These are phyloP conservation scores for Montipora efflorescens DNA, from an alignment of 64 coral and sea anemone genomes.

Conservation along the genomic window DNA sequence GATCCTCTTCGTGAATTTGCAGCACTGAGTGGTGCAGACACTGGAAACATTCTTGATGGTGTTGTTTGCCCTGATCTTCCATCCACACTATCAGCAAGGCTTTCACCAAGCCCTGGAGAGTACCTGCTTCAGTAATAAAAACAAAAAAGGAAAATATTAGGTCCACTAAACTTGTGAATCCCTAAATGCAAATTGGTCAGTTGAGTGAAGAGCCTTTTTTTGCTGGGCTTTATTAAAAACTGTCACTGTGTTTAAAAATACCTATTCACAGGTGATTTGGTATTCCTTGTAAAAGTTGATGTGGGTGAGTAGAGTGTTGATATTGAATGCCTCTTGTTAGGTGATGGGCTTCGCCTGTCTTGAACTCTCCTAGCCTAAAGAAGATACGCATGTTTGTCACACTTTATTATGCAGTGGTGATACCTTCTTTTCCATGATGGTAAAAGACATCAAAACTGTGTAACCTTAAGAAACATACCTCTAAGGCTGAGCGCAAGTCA, in stretches of 20 bases:
- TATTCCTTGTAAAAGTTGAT: constrained; percentile 30
- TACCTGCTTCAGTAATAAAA: not conserved
- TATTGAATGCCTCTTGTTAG: constrained; percentile 91
- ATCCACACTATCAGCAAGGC: not conserved
- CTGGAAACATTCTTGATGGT: not conserved
- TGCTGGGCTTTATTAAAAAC: not conserved
- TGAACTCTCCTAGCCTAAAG: not conserved
- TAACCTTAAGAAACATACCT: constrained; percentile 39
- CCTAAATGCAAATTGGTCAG: not conserved
- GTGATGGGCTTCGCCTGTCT: constrained; percentile 74
- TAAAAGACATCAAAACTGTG: too few relatives aligned
- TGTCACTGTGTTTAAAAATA: not conserved
- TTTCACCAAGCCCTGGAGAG: not conserved
- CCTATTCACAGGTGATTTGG: constrained; percentile 46
- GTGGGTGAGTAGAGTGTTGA: constrained; percentile 71
- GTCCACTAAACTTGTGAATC: too few relatives aligned
- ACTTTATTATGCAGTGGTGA: not conserved
- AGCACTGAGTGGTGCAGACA: not conserved
- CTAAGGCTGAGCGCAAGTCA: constrained; percentile 86
- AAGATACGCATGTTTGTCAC: not conserved
- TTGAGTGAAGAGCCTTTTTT: not conserved
- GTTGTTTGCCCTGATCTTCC: constrained; percentile 11
- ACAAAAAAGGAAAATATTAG: not conserved
- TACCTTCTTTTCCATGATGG: too few relatives aligned
- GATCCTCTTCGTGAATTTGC: constrained; percentile 49